Base-by-base conservation (phyloP, 1,140 invertebrate genomes). In the Sycophila sp. region DNA sequence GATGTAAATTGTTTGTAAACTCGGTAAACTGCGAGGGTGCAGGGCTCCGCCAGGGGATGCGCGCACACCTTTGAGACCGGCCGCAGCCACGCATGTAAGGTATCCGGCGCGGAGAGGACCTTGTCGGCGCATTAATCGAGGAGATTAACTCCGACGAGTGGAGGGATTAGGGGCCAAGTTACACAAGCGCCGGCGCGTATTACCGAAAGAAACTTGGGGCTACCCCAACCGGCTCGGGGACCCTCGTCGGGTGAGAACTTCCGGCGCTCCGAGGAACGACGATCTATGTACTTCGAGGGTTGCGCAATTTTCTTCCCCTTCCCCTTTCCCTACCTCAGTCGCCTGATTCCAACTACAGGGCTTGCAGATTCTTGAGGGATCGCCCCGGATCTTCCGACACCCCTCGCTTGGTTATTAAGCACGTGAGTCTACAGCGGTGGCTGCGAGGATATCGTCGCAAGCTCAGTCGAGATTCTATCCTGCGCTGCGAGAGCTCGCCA, bases 1-100 rank as follows among this genome's bases (percentile, higher is more conserved):
- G 59, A 70, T 70, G 68, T 64, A 70, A 70, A 63, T 64, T 63
- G 68, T 64, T 70, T 45, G 59, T 38, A 55, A 70, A 70, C 68
- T 63, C 63, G 64, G 24, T 68, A 49, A 68, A 42, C 17, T 38
- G 28, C 42, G 24, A 32, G 28, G 7, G 5, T 40, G 51, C 11
- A 7, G 6, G 4, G 0, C 24, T 30, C 15, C 45, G n/a, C n/a
- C 47, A n/a, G 1, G n/a, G 8, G 32, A 30, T 36, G 17, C 10
- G 1, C 22, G 19, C 17, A 59, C 55, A 59, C 65, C 55, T 68
- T 59, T 49, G 55, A 59, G 28, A 56, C n/a, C 51, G 13, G 26
- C 22, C 24, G 22, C 11, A 19, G n/a, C n/a, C n/a, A n/a, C n/a
- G n/a, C n/a, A n/a, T n/a, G n/a, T n/a, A n/a, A 15, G 56, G 19